These are phyloP conservation scores for Paradisaea rubra DNA, from an alignment of 2,113 vertebrate genomes.

Conservation along the genomic window DNA sequence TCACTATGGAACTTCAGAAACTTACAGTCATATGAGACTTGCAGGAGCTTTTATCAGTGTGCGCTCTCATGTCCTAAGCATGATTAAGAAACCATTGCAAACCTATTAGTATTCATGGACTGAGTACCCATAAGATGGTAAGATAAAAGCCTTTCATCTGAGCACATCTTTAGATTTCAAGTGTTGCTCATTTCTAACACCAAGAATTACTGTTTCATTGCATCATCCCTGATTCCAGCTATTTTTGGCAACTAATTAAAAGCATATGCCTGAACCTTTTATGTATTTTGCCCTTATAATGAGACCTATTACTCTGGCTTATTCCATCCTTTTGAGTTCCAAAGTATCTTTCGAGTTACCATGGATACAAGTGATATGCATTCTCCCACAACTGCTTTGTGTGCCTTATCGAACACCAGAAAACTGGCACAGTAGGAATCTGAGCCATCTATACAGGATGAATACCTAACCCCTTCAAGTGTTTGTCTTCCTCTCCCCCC, in stretches of 20 bases:
- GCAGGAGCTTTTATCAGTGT: background rate
- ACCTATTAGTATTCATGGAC: constrained; percentile 19
- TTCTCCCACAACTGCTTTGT: constrained; percentile 70
- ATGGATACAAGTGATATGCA: constrained; percentile 75
- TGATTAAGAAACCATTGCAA: constrained; percentile 47
- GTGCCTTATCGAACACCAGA: constrained; percentile 69
- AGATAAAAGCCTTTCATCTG: constrained; percentile 6
- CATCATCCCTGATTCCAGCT: constrained; percentile 32
- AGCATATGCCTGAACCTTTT: constrained; percentile 68
- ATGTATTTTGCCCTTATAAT: constrained; percentile 75
- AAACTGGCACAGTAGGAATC: constrained; percentile 65
- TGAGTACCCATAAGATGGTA: background rate
- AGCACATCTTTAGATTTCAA: constrained; percentile 30
- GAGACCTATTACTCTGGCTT: constrained; percentile 72
- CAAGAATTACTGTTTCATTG: constrained; percentile 26
- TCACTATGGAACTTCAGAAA: constrained; percentile 28
- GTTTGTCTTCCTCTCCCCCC: background rate
- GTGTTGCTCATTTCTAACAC: constrained; percentile 25
- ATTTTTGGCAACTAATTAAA: constrained; percentile 75
- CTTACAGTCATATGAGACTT: background rate
- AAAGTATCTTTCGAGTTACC: constrained; percentile 73
- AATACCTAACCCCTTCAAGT: constrained; percentile 30
- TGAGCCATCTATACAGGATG: constrained; percentile 30
- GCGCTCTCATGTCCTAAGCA: constrained; percentile 22
- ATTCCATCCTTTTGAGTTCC: constrained; percentile 68